Base-by-base conservation (phyloP, 2,888 invertebrate species). In the Drosophila putrida region DNA sequence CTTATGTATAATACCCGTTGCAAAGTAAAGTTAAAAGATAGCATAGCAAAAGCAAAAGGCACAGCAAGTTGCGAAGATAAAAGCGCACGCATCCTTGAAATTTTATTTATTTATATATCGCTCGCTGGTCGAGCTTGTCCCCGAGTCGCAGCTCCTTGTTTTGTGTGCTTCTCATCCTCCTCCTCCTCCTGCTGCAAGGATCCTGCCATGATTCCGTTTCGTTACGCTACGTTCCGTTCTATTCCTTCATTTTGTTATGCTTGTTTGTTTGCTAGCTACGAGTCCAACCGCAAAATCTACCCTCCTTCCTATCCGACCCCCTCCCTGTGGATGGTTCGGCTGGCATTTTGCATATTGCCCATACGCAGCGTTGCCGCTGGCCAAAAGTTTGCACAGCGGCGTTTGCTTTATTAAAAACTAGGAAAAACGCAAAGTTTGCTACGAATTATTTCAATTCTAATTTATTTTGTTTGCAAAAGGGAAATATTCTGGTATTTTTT, bases 71-170 rank as follows among this genome's bases (percentile, higher is more conserved):
- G 87, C 58, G 58, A 77, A 83, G 88, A 83, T 87, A 83, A 83
- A 83, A 83, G 83, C 85, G 88, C 85, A 86, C 85, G 85, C 87
- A 85, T 88, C 85, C 85, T 86, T 86, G 87, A 88, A 86, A 88
- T 86, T 86, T 88, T 88, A 86, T 84, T 84, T 88, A 88, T 88
- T 84, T 54, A 54, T 54, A 54, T 54, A 66, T 65, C 25, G 25
- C 50, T 50, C 35, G 20, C 50, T 36, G 50, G 35, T 36, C 50
- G 35, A 50, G 50, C 50, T 60, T 41, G 31, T 50, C 25, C 31
- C 39, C 51, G 33, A 27, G 27, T 15, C 31, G 15, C 58, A 15
- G 58, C 38, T 20, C 20, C n/a, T 31, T 31, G 31, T 31, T 6
- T 6, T 28, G 28, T 28, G 28, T 28, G 5, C n/a, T 10, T 6